A percentile compares a stretch with the other conserved stretches of the same genome.
These are phyloP conservation scores for Drosophila virilis DNA, from an alignment of 1,140 invertebrate species.

Conservation along the genomic window DNA sequence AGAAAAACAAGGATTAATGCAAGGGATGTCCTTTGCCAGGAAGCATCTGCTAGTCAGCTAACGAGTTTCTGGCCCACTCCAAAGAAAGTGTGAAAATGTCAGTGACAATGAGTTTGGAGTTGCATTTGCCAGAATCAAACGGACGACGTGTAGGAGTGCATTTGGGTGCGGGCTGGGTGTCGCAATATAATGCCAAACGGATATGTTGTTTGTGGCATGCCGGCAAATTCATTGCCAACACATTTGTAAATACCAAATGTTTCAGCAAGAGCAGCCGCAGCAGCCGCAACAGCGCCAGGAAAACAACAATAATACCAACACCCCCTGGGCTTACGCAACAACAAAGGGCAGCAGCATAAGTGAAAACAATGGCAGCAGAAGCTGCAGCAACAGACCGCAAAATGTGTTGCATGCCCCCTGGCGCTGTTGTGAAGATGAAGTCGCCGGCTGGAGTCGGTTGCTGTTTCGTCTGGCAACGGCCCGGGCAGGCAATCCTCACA, in stretches of 20 bases:
- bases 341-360: constrained; percentile 43
- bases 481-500: constrained; percentile 62
- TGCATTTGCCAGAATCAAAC: constrained; percentile 14
- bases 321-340: constrained; percentile 63
- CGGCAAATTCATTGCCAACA: constrained; percentile 74
- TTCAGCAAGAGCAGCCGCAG: constrained; percentile 15
- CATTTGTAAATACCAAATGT: constrained; percentile 53
- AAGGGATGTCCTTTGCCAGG: constrained; percentile 46
- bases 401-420: constrained; percentile 76
- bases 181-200: constrained; percentile 58
- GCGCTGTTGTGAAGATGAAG: constrained; percentile 46
- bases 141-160: constrained; percentile 2
- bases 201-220: constrained; percentile 60
- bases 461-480: not conserved
- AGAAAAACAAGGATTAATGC: constrained; percentile 58
- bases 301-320: constrained; percentile 65
- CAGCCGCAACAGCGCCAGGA: constrained; percentile 15
- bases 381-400: constrained; percentile 70
- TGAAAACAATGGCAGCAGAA: constrained; percentile 64
- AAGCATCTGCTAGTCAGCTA: constrained; percentile 54
- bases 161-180: constrained; percentile 1
- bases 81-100: constrained; percentile 62
- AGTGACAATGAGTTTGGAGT: constrained; percentile 39
- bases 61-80: constrained; percentile 52
- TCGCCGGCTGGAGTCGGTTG: constrained; percentile 31